These are phyloP conservation scores for Takifugu flavidus DNA, from an alignment of 2,113 vertebrate genomes.

Conservation along the genomic window DNA sequence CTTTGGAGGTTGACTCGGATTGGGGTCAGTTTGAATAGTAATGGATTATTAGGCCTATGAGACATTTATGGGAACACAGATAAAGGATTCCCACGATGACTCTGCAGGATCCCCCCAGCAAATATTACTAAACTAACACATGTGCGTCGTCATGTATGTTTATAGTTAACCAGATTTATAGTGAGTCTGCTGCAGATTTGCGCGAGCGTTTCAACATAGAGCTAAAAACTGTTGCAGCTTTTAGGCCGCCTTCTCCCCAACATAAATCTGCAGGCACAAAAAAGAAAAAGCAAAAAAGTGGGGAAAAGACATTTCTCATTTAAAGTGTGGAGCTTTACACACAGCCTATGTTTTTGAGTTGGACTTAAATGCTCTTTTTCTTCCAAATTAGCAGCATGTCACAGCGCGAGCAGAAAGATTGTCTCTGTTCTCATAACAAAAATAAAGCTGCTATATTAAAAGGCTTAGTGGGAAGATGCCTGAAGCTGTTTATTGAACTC, in stretches of 20 bases:
- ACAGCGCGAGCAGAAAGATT: slow-evolving; percentile 19
- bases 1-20: slow-evolving; percentile 30
- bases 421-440: slow-evolving; percentile 11
- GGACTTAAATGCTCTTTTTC: too few species aligned
- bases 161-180: neutral
- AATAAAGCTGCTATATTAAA: neutral
- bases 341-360: too few species aligned
- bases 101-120: neutral
- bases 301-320: neutral
- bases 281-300: slow-evolving; percentile 6
- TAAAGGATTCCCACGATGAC: neutral
- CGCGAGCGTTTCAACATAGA: too few species aligned
- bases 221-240: too few species aligned
- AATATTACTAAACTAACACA: neutral
- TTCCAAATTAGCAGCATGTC: slow-evolving; percentile 9
- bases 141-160: neutral
- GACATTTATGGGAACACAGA: slow-evolving; percentile 14
- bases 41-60: slow-evolving; percentile 23
- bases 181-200: neutral
- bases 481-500: neutral
- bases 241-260: neutral
- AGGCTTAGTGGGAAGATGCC: slow-evolving; percentile 28
- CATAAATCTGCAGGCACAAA: slow-evolving; percentile 1
- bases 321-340: neutral
- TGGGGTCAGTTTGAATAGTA: slow-evolving; percentile 14